Percentiles rank a stretch among this genome's conserved stretches.
Evolutionary conservation across 2,888 invertebrate species (phyloP).

Genomic region (Hyposoter dolosus): DNA sequence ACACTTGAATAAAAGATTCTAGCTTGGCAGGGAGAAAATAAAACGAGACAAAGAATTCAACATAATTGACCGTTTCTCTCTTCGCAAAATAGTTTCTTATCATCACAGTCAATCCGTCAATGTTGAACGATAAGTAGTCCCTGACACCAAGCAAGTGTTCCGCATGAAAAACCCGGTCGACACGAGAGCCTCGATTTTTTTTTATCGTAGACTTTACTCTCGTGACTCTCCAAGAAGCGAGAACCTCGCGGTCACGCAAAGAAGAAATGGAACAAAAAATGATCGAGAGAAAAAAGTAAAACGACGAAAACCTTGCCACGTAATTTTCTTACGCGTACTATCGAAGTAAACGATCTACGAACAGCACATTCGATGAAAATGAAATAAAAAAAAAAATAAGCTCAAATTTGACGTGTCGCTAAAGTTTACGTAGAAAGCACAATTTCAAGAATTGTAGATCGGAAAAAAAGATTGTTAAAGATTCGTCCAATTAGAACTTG

Average conservation of each 20-base stretch:
- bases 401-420: background rate
- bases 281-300: conserved; percentile 6
- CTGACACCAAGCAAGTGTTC: conserved; percentile 17
- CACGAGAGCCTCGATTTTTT: conserved; percentile 34
- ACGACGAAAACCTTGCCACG: background rate
- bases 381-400: conserved; percentile 4
- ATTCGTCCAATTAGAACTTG: background rate
- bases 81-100: conserved; percentile 29
- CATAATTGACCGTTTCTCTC: background rate
- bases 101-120: conserved; percentile 40
- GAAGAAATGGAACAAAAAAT: conserved; percentile 9
- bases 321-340: conserved; percentile 30
- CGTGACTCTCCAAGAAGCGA: conserved; percentile 54
- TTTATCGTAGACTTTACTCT: conserved; percentile 56
- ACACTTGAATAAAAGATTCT: conserved; percentile 48
- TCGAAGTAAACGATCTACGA: conserved; percentile 24
- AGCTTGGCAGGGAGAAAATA: conserved; percentile 32
- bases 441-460: background rate
- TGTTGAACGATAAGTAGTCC: conserved; percentile 37
- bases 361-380: background rate
- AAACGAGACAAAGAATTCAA: background rate
- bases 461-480: background rate
- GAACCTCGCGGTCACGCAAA: conserved; percentile 57
- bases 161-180: conserved; percentile 30
- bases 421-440: background rate